Evolutionary conservation across 92 coral and sea anemone species (phyloP).

Genomic region (Siderastrea siderea): DNA sequence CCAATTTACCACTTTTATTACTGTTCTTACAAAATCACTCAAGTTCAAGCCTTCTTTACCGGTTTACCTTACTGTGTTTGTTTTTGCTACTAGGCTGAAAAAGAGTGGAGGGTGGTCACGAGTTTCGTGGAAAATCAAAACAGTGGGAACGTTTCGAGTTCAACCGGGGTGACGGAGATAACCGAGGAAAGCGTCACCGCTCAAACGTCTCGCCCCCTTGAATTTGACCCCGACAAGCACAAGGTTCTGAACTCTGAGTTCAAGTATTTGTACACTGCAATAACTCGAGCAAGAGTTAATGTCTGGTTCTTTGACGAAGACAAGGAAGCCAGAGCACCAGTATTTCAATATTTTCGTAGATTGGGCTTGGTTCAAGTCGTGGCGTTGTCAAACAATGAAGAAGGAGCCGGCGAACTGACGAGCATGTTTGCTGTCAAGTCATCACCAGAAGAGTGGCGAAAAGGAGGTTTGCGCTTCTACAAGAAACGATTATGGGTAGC

Average conservation of each 20-base stretch:
- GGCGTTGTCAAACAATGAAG: constrained; percentile 31
- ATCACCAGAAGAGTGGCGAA: too few relatives aligned
- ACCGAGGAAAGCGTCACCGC: constrained; percentile 36
- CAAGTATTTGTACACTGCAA: constrained; percentile 82
- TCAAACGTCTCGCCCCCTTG: constrained; percentile 63
- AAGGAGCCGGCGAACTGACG: constrained; percentile 1
- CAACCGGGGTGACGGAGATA: constrained; percentile 67
- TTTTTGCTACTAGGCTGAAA: constrained; percentile 52
- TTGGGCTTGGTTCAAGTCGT: constrained; percentile 67
- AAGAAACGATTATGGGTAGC: too few relatives aligned
- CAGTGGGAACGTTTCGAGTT: neutral
- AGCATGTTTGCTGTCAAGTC: too few relatives aligned
- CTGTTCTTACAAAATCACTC: neutral
- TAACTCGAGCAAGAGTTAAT: constrained; percentile 81
- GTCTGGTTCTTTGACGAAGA: constrained; percentile 87
- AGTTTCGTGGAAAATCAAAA: constrained; percentile 36
- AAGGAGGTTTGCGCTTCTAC: too few relatives aligned
- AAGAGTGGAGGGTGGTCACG: constrained; percentile 80
- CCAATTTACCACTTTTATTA: too few relatives aligned
- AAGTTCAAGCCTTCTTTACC: neutral
- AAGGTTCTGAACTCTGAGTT: constrained; percentile 83
- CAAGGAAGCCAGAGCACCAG: constrained; percentile 71
- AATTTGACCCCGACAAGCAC: constrained; percentile 76
- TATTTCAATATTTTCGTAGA: constrained; percentile 78
- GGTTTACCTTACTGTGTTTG: neutral